phyloP scores from a whole-genome alignment of 2,888 invertebrate genomes.

The Lordiphosa fenestrarum region DNA sequence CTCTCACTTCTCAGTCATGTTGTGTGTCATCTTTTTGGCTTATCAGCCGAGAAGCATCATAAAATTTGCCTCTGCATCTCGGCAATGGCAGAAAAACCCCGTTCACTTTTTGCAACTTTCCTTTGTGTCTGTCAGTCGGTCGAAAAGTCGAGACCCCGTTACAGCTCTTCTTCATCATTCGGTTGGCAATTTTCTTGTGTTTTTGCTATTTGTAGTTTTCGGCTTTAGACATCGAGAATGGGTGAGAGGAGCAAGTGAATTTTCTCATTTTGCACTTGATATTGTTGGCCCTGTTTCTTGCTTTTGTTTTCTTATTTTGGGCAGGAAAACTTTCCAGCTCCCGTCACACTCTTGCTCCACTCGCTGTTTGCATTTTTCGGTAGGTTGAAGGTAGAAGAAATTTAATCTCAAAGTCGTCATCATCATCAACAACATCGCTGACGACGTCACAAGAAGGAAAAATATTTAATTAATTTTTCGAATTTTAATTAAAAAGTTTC shows the following conservation, averaged over 20 bases:
- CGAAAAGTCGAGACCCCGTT: constrained; percentile 38
- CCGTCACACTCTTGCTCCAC: constrained; percentile 10
- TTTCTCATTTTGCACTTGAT: constrained; percentile 75
- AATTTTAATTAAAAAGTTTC: constrained; percentile 74
- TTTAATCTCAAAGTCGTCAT: constrained; percentile 75
- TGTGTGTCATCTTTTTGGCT: constrained; percentile 69
- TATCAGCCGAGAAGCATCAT: constrained; percentile 71
- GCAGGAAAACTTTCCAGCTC: constrained; percentile 51
- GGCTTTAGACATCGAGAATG: constrained; percentile 20
- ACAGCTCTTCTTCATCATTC: constrained; percentile 15
- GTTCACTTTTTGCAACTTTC: constrained; percentile 54
- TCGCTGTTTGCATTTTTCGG: constrained; percentile 60
- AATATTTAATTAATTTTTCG: constrained; percentile 75
- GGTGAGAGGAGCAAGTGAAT: constrained; percentile 57
- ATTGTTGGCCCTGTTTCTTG: constrained; percentile 49
- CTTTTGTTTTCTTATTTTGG: constrained; percentile 31
- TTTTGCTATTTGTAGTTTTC: constrained; percentile 26
- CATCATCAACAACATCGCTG: constrained; percentile 49
- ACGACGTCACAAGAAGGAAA: constrained; percentile 62
- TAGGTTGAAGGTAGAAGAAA: constrained; percentile 69
- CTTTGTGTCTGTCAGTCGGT: constrained; percentile 43
- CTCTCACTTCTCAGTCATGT: constrained; percentile 11
- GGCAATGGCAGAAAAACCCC: constrained; percentile 52
- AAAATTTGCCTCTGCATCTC: constrained; percentile 44
- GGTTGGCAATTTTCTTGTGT: background rate